Base-by-base conservation (phyloP, 2,888 invertebrate genomes). In the Chrysotoxum bicinctum region DNA sequence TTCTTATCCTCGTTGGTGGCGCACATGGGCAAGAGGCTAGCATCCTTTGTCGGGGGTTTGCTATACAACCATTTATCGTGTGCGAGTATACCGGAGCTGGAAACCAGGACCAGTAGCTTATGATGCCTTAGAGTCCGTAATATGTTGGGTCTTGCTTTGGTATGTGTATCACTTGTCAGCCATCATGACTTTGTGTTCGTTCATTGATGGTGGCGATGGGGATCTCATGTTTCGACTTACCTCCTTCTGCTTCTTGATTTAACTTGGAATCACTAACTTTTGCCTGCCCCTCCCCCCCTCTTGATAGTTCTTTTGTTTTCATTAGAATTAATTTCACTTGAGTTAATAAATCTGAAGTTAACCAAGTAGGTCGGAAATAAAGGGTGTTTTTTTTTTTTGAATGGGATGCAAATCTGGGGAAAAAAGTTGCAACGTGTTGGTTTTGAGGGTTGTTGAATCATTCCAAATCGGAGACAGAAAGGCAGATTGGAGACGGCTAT, bases 301-400 rank as follows among this genome's bases (percentile, higher is more conserved):
- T 68, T 23, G 37, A 50, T 16, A 19, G 19, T 26, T 26, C 32
- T 70, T 76, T 82, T 72, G 26, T 77, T 82, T 77, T 83, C 77
- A 73, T 83, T 78, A 35, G 68, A 78, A 78, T 78, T 78, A 77
- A 54, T 62, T 78, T 56, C 73, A 73, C 73, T 73, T 60, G 82
- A 69, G 78, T 68, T 68, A 54, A 62, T 78, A 78, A 73, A 83
- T 77, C 68, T 68, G 9, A 30, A 66, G 68, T 60, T 58, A 77
- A 73, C 26, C n/a, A 21, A 52, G 40, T 68, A 60, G 48, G 48
- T 70, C 30, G 30, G 5, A 16, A 54, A 16, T 10, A 54, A 30
- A 54, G 54, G 54, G 54, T 54, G 54, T 54, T 54, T 54, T 12
- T 32, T 26, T 54, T 35, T 12, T 2, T 16, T 52, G 23, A 19